Percentiles rank a stretch among this genome's conserved stretches.
These are phyloP conservation scores for Urocolius indicus DNA, from an alignment of 2,113 vertebrate genomes.

Conservation along the genomic window DNA sequence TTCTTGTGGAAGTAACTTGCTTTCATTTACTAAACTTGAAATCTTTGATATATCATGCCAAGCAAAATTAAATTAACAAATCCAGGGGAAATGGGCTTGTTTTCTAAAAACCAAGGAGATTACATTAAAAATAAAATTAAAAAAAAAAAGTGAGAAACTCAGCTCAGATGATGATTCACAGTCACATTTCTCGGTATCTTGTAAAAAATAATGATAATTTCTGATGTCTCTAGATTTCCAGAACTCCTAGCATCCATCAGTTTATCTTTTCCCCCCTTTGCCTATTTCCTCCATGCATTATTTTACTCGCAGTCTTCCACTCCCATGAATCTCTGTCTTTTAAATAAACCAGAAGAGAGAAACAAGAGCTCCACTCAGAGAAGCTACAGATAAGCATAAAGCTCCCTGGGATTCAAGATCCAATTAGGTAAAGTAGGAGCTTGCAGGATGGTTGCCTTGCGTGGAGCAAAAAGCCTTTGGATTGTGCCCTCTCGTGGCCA, in stretches of 20 bases:
- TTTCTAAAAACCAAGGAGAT: constrained; percentile 29
- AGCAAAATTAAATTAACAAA: not conserved
- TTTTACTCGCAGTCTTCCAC: constrained; percentile 1
- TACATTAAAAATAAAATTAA: not conserved
- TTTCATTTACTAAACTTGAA: constrained; percentile 54
- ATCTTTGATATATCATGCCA: not conserved
- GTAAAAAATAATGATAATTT: constrained; percentile 24
- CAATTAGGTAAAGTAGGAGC: constrained; percentile 1
- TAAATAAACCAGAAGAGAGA: not conserved
- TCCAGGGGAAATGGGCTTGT: constrained; percentile 12
- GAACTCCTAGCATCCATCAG: not conserved
- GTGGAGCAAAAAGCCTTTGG: constrained; percentile 73
- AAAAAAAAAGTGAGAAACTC: constrained; percentile 47
- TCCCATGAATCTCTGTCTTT: constrained; percentile 11
- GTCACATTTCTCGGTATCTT: constrained; percentile 67
- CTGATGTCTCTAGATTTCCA: constrained; percentile 56
- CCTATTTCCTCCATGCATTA: constrained; percentile 2
- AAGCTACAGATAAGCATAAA: constrained; percentile 24
- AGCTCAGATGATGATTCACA: constrained; percentile 66
- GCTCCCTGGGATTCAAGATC: constrained; percentile 29
- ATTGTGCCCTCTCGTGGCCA: constrained; percentile 80
- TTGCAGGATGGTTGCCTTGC: constrained; percentile 14
- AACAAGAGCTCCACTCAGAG: constrained; percentile 22
- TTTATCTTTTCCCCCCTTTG: not conserved
- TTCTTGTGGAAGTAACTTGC: constrained; percentile 32